These are phyloP conservation scores for Excalfactoria chinensis DNA, from an alignment of 2,113 vertebrate species.

Conservation along the genomic window DNA sequence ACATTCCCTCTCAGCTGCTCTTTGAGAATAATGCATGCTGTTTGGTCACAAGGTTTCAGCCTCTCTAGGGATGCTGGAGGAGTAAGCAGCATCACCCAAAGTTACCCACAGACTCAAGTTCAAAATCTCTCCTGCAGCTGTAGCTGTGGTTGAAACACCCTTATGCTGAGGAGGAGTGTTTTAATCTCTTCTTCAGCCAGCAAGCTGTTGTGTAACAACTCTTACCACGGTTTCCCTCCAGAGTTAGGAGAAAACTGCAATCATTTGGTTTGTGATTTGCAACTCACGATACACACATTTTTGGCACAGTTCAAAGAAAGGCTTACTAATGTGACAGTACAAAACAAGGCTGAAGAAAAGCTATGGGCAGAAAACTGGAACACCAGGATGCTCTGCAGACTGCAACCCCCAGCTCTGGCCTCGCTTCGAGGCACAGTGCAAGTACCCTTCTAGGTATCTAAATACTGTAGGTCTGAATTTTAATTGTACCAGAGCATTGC, in stretches of 20 bases:
- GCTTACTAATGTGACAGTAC: not conserved
- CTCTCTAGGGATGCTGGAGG: not conserved
- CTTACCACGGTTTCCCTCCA: not conserved
- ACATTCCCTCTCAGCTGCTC: not conserved
- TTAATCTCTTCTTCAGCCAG: not conserved
- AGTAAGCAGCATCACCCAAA: not conserved
- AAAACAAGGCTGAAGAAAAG: not conserved
- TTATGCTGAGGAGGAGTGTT: not conserved
- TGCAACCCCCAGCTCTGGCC: not conserved
- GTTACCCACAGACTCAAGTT: not conserved
- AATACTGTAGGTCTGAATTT: not conserved
- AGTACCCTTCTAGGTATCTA: not conserved
- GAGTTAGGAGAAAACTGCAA: not conserved
- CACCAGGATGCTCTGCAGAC: not conserved
- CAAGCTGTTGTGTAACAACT: not conserved
- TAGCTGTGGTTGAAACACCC: not conserved
- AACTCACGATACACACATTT: not conserved
- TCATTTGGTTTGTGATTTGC: not conserved
- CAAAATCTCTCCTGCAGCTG: not conserved
- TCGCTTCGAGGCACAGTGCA: accelerated
- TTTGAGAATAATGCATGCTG: accelerated
- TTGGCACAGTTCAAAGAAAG: not conserved
- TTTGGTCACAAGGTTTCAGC: not conserved
- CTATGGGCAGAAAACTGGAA: not conserved
- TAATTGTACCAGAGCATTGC: not conserved